Conservation (phyloP, 2,113 vertebrate species). For the Crotalus helleri region DNA sequence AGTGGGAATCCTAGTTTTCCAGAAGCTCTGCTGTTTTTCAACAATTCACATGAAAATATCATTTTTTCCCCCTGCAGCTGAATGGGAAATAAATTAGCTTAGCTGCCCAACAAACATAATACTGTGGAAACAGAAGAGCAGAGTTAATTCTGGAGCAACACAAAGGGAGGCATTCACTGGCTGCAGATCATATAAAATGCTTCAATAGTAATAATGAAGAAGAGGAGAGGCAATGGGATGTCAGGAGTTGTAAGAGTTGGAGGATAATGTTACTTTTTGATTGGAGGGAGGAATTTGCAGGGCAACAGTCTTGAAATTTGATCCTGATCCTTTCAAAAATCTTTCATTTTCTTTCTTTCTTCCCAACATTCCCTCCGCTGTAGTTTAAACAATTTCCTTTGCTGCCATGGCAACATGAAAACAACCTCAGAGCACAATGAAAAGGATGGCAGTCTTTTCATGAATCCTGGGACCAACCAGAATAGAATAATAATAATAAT, state of each 20-base stretch:
- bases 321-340: not conserved
- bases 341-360: constrained; percentile 13
- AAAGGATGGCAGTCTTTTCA: constrained; percentile 25
- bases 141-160: not conserved
- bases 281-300: not conserved
- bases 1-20: not conserved
- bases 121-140: not conserved
- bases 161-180: not conserved
- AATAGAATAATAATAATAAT: not conserved
- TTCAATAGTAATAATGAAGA: constrained; percentile 1
- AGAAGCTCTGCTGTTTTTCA: not conserved
- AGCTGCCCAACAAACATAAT: not conserved
- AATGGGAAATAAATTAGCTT: not conserved
- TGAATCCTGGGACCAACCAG: constrained; percentile 39
- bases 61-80: not conserved
- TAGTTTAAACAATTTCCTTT: constrained; percentile 43
- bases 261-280: constrained; percentile 4
- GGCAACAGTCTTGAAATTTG: constrained; percentile 23
- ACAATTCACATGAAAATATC: not conserved
- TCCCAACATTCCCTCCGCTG: constrained; percentile 2
- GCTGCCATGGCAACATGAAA: constrained; percentile 62
- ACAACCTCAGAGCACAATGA: constrained; percentile 52
- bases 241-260: not conserved
- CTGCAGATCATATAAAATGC: not conserved
- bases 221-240: constrained; percentile 3